These are phyloP conservation scores for Drosophila koepferae DNA, from an alignment of 2,888 invertebrate species.

Conservation along the genomic window DNA sequence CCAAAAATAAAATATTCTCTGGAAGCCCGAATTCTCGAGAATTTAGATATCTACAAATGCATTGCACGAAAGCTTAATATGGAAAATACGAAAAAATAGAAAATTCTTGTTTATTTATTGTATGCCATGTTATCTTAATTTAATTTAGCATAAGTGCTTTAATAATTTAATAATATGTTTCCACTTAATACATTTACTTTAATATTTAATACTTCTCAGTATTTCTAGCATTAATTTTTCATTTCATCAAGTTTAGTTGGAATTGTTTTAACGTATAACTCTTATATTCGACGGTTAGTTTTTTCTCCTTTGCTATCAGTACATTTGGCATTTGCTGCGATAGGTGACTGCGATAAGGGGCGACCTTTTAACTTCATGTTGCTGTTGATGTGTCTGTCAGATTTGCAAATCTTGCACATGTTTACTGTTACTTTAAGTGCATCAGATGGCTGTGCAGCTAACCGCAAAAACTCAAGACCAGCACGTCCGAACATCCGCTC, in stretches of 20 bases:
- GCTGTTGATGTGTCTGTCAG: conserved; percentile 41
- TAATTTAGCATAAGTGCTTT: not conserved
- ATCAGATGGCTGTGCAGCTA: conserved; percentile 38
- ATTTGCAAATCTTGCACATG: conserved; percentile 47
- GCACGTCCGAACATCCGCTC: not conserved
- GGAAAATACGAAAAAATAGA: not conserved
- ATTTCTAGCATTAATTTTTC: not conserved
- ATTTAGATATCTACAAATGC: not conserved
- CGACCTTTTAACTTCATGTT: conserved; percentile 22
- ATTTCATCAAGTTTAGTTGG: not conserved
- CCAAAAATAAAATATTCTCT: not conserved
- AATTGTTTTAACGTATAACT: not conserved
- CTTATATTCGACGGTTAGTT: not conserved
- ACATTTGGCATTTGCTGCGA: conserved; percentile 10
- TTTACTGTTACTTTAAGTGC: conserved; percentile 53
- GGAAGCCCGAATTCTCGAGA: not conserved
- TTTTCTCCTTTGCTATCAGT: conserved; percentile 5
- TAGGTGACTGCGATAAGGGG: conserved; percentile 21
- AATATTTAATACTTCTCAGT: too few species aligned
- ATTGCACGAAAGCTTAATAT: not conserved
- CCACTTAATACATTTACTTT: not conserved
- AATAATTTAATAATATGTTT: not conserved
- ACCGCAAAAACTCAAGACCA: conserved; percentile 32
- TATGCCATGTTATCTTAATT: not conserved
- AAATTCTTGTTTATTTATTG: not conserved